phyloP scores from a whole-genome alignment of 1,140 invertebrate species.

The Hyposmocoma kahamanoa region DNA sequence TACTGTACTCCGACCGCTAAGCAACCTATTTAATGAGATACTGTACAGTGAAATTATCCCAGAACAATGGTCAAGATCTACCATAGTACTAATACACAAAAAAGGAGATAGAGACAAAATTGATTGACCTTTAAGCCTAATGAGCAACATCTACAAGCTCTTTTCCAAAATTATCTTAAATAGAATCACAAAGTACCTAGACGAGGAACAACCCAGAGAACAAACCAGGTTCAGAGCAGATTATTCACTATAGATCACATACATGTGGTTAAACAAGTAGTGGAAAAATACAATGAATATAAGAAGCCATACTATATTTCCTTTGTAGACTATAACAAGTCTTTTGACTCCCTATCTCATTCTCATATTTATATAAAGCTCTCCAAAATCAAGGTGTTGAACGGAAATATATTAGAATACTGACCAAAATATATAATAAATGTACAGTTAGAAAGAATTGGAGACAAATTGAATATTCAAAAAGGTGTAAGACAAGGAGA shows the following conservation, averaged over 20 bases:
- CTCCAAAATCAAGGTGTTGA: slow-evolving; percentile 10
- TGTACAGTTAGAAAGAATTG: slow-evolving; percentile 13
- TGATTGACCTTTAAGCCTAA: slow-evolving; percentile 7
- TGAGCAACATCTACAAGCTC: slow-evolving; percentile 5
- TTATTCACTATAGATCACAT: slow-evolving; percentile 6
- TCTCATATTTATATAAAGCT: slow-evolving; percentile 9
- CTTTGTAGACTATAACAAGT: slow-evolving; percentile 22
- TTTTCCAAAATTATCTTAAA: slow-evolving; percentile 2
- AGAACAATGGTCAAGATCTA: neutral
- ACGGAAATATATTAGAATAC: slow-evolving; percentile 9
- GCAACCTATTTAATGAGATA: slow-evolving; percentile 3
- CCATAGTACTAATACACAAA: slow-evolving; percentile 7
- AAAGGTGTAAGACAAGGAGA: slow-evolving; percentile 32
- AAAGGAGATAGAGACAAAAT: slow-evolving; percentile 8
- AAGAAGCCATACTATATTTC: slow-evolving; percentile 15
- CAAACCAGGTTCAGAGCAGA: slow-evolving; percentile 8
- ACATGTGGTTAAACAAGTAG: slow-evolving; percentile 1
- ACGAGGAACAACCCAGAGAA: slow-evolving; percentile 4
- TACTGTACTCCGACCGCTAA: neutral
- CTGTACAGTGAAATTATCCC: neutral
- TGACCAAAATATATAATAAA: slow-evolving; percentile 12
- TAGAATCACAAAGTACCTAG: neutral
- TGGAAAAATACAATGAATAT: slow-evolving; percentile 19
- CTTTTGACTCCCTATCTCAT: slow-evolving; percentile 15
- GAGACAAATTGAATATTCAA: slow-evolving; percentile 30